Base-by-base conservation (phyloP, 2,888 invertebrate genomes). In the Saturnia pavonia region DNA sequence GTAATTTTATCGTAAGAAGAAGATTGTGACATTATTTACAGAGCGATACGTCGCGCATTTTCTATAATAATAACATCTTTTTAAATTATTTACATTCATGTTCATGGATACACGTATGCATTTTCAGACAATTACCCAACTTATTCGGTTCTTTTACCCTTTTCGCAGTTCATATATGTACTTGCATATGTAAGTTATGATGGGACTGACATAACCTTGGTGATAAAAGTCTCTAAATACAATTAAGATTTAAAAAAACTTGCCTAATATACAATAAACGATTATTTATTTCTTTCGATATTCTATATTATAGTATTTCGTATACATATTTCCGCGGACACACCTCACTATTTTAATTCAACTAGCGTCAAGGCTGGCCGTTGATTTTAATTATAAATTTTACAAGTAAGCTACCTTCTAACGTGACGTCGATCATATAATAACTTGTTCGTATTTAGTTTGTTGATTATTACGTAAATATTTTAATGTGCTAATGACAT, bases 341-440 rank as follows among this genome's bases (percentile, higher is more conserved):
- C 74, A 75, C 81, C 77, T 80, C 77, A 78, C 80, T 75, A 75
- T 74, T 74, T 75, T 40, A 73, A 74, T 74, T 71, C 74, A 73
- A 76, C 76, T 74, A 75, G 74, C 73, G 51, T 73, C 81, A 81
- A 81, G 81, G 80, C 72, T 75, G 69, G 67, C 40, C 63, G 73
- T 73, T 68, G 72, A 68, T 73, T 78, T 76, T 74, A 74, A 76
- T 75, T 74, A 75, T 75, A 78, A 7, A 19, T 34, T 63, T 34
- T 34, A 34, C 74, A n/a, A n/a, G n/a, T n/a, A n/a, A 75, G 77
- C 25, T 57, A 25, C 57, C 11, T 51, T 12, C 48, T 19, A 19
- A 60, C 57, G 57, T 60, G 57, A 60, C 57, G 12, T 60, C 14
- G 12, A 27, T 60, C 14, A 14, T 60, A 25, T 57, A 12, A 57